A percentile compares a stretch with the other conserved stretches of the same genome.
Conservation (phyloP, 2,888 invertebrate species). For the Rotaria magnacalcarata region DNA sequence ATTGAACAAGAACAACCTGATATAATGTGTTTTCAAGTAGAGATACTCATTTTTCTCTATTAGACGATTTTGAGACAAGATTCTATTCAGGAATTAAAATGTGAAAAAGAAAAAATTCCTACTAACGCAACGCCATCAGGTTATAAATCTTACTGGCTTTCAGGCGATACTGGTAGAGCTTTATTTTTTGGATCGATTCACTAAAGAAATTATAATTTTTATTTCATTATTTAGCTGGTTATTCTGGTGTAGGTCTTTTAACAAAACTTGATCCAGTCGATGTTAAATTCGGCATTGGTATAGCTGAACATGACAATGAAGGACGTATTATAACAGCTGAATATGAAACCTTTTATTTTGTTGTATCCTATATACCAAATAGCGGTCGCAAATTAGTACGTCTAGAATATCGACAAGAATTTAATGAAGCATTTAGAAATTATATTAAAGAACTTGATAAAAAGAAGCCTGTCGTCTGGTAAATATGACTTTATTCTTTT, state of each 20-base stretch:
- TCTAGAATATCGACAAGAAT: constrained; percentile 74
- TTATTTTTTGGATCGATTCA: too few relatives aligned
- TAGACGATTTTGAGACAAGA: too few relatives aligned
- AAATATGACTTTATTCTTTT: background rate
- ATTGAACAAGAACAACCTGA: constrained; percentile 8
- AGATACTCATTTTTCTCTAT: constrained; percentile 45
- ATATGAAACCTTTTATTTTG: constrained; percentile 80
- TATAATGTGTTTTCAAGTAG: constrained; percentile 57
- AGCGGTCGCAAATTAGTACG: constrained; percentile 81
- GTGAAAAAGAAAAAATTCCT: constrained; percentile 75
- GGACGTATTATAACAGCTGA: constrained; percentile 84
- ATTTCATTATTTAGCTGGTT: constrained; percentile 65
- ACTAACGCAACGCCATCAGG: constrained; percentile 61
- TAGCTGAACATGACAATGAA: constrained; percentile 64
- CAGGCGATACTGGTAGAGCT: constrained; percentile 55
- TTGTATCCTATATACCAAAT: constrained; percentile 80
- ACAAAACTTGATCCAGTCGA: constrained; percentile 76
- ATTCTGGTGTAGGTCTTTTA: constrained; percentile 85
- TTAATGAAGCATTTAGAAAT: constrained; percentile 77
- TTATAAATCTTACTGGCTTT: constrained; percentile 76
- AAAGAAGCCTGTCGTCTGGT: constrained; percentile 82
- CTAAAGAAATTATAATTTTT: too few relatives aligned
- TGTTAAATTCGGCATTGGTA: constrained; percentile 75
- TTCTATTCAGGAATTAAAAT: constrained; percentile 76
- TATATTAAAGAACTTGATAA: constrained; percentile 74